These are phyloP conservation scores for Papilio demoleus DNA, from an alignment of 2,888 invertebrate genomes.

Conservation along the genomic window DNA sequence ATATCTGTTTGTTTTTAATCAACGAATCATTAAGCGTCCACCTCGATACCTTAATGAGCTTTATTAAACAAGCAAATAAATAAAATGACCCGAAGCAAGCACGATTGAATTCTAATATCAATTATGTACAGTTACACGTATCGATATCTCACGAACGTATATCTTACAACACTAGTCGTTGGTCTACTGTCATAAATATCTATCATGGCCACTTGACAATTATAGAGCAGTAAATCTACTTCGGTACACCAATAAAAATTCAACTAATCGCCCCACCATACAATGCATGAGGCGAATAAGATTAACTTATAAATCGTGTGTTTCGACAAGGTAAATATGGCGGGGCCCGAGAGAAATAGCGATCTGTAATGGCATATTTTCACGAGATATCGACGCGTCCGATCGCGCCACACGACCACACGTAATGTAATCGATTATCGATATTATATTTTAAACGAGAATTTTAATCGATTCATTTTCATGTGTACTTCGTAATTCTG, in stretches of 20 bases:
- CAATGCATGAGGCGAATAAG: conserved; percentile 45
- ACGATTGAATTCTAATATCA: conserved; percentile 25
- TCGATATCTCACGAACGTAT: conserved; percentile 6
- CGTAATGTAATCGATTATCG: conserved; percentile 51
- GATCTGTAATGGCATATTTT: conserved; percentile 49
- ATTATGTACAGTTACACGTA: not conserved
- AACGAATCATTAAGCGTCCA: conserved; percentile 26
- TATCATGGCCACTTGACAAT: conserved; percentile 47
- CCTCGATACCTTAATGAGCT: conserved; percentile 34
- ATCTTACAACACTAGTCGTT: conserved; percentile 37
- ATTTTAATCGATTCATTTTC: not conserved
- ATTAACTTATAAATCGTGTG: conserved; percentile 57
- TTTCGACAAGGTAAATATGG: conserved; percentile 48
- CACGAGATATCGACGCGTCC: conserved; percentile 50
- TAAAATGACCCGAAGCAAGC: conserved; percentile 23
- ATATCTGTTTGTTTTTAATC: conserved; percentile 34
- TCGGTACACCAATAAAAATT: conserved; percentile 46
- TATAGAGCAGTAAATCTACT: conserved; percentile 47
- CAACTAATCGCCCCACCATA: conserved; percentile 44
- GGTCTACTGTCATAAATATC: conserved; percentile 42
- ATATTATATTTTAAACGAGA: conserved; percentile 41
- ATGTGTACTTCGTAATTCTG: too few species aligned
- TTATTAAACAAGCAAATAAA: conserved; percentile 28
- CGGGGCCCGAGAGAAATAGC: conserved; percentile 42
- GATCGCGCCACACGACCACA: conserved; percentile 54